Conservation (phyloP, 2,113 vertebrate species). For the Plectropomus leopardus region DNA sequence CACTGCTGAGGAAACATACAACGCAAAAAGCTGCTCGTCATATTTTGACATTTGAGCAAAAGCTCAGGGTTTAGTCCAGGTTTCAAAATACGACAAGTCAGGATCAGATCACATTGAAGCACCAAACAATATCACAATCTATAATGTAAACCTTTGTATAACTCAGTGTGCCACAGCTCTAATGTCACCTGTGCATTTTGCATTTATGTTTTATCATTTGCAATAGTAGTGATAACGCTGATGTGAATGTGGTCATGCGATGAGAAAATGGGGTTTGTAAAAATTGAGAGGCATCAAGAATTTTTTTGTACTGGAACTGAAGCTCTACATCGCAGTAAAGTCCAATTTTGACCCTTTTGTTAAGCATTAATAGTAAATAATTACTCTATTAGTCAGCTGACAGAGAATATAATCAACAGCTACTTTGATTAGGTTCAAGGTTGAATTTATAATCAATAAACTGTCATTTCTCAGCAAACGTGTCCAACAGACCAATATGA, state of each 20-base stretch:
- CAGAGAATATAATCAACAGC: background rate
- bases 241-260: background rate
- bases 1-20: too few relatives aligned
- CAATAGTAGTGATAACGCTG: background rate
- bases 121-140: too few relatives aligned
- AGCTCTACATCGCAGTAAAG: background rate
- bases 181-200: background rate
- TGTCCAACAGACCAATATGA: background rate
- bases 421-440: background rate
- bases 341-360: background rate
- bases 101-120: too few relatives aligned
- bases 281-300: background rate
- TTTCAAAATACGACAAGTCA: too few relatives aligned
- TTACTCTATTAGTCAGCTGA: background rate
- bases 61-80: too few relatives aligned
- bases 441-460: background rate
- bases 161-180: background rate
- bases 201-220: background rate
- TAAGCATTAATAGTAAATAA: background rate
- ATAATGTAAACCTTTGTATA: background rate
- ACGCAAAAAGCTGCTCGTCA: too few relatives aligned
- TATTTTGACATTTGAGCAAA: too few relatives aligned
- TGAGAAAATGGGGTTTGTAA: too few relatives aligned
- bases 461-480: background rate
- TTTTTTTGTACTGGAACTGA: background rate